Conservation (phyloP, 2,113 vertebrate genomes). For the Xyliphius kryptos region DNA sequence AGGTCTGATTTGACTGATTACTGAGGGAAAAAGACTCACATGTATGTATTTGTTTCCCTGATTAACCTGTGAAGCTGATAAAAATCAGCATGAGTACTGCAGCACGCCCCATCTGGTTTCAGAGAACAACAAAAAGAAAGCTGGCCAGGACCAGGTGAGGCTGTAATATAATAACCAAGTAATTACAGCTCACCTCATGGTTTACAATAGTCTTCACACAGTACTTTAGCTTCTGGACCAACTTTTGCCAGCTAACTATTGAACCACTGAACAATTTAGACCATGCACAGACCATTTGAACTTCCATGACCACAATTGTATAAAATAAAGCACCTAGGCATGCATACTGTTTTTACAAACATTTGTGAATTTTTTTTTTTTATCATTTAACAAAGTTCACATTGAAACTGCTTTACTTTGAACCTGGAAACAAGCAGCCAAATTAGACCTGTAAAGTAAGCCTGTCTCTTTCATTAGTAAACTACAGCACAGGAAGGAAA, state of each 20-base stretch:
- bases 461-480: background rate
- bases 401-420: background rate
- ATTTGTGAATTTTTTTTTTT: no score
- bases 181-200: slow-evolving; percentile 5
- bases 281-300: no score
- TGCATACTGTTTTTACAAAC: no score
- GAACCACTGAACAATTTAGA: no score
- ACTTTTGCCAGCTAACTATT: slow-evolving; percentile 1
- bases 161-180: slow-evolving; percentile 40
- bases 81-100: slow-evolving; percentile 40
- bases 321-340: no score
- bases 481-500: slow-evolving; percentile 21
- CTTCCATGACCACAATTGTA: no score
- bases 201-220: slow-evolving; percentile 4
- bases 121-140: slow-evolving; percentile 28
- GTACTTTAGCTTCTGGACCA: background rate
- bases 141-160: background rate
- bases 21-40: no score
- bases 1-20: slow-evolving; percentile 1
- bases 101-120: slow-evolving; percentile 39
- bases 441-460: background rate
- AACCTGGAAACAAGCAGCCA: background rate
- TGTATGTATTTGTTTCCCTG: no score
- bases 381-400: no score
- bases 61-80: slow-evolving; percentile 38